phyloP scores from a whole-genome alignment of 2,797 vertebrate genomes.

The Pangasius macronema region DNA sequence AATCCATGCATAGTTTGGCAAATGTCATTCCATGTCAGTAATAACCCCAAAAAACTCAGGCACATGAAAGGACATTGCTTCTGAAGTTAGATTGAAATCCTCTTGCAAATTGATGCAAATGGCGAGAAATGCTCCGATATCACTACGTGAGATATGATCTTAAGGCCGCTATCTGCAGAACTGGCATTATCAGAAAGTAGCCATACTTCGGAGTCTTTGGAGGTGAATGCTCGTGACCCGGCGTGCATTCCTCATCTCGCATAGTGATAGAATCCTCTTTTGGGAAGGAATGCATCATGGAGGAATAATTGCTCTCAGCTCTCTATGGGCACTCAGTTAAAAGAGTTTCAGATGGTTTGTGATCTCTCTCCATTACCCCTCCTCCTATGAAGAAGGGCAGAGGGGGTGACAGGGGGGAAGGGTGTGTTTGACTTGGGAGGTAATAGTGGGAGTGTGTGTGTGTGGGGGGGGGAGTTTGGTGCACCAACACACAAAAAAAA shows the following conservation, averaged over 20 bases:
- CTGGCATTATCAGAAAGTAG: slow-evolving; percentile 20
- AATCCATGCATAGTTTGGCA: slow-evolving; percentile 33
- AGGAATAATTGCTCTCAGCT: slow-evolving; percentile 76
- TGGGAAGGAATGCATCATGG: slow-evolving; percentile 74
- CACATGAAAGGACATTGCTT: slow-evolving; percentile 33
- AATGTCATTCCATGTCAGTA: slow-evolving; percentile 26
- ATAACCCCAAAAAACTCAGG: slow-evolving; percentile 18
- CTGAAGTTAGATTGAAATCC: slow-evolving; percentile 32
- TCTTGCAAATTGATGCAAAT: slow-evolving; percentile 31
- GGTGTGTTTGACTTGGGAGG: slow-evolving; percentile 73
- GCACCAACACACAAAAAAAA: slow-evolving; percentile 62
- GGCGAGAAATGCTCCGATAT: slow-evolving; percentile 18
- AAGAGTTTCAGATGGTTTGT: slow-evolving; percentile 78
- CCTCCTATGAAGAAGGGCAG: slow-evolving; percentile 66
- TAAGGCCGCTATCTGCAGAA: slow-evolving; percentile 19
- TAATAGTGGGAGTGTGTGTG: slow-evolving; percentile 55
- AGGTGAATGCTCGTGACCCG: slow-evolving; percentile 56
- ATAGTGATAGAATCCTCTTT: slow-evolving; percentile 67
- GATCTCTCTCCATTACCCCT: slow-evolving; percentile 67
- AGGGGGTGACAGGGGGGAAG: slow-evolving; percentile 65
- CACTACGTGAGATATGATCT: slow-evolving; percentile 19
- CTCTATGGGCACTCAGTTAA: slow-evolving; percentile 73
- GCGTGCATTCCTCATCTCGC: slow-evolving; percentile 65
- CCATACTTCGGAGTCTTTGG: slow-evolving; percentile 38
- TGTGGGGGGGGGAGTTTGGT: slow-evolving; percentile 62